Evolutionary conservation across 2,888 invertebrate species (phyloP).

Genomic region (Lepidocyrtoides sp.): DNA sequence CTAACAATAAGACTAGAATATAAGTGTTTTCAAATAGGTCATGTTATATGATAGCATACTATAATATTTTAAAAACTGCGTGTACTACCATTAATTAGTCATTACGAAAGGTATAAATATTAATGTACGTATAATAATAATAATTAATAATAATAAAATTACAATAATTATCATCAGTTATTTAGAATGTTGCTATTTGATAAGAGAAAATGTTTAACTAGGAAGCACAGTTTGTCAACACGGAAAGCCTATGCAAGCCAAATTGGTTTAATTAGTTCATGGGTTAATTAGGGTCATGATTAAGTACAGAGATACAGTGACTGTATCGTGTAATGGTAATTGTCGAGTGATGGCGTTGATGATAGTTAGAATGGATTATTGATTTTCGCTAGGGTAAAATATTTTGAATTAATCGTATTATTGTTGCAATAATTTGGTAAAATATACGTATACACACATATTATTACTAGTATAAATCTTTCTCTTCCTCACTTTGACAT

Average conservation of each 20-base stretch:
- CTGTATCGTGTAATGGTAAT: not conserved
- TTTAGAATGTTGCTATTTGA: not conserved
- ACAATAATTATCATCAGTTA: constrained; percentile 2
- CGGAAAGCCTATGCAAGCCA: not conserved
- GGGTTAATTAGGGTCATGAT: too few species aligned
- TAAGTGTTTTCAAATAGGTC: constrained; percentile 76
- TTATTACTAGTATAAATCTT: too few species aligned
- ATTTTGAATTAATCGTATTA: not conserved
- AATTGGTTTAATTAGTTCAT: not conserved
- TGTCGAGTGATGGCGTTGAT: constrained; percentile 9
- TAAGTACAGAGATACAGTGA: too few species aligned
- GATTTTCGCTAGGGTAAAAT: not conserved
- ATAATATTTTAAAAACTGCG: constrained; percentile 32
- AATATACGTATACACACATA: too few species aligned
- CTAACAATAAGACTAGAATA: constrained; percentile 79
- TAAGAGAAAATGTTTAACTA: not conserved
- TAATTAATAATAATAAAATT: not conserved
- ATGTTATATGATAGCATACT: too few species aligned
- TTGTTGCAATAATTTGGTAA: constrained; percentile 21
- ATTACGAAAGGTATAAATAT: constrained; percentile 67
- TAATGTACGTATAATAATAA: constrained; percentile 16
- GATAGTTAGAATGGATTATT: not conserved
- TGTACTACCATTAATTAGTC: constrained; percentile 72
- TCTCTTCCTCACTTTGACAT: constrained; percentile 57
- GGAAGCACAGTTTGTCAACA: not conserved